These are phyloP conservation scores for Cygnus olor DNA, from an alignment of 2,797 vertebrate species.

Conservation along the genomic window DNA sequence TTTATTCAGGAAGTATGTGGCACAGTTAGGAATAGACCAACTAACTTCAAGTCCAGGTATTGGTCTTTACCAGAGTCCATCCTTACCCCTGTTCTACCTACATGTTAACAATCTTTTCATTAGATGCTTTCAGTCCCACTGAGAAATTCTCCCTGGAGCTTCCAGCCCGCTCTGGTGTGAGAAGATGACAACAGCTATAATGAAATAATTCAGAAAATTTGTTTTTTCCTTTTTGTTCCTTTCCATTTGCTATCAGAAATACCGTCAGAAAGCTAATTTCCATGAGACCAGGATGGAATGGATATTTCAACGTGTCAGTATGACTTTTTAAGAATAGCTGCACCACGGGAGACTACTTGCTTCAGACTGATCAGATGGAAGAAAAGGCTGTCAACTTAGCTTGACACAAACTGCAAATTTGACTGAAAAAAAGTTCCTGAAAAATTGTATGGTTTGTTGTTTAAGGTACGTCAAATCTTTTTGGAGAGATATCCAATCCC, in stretches of 20 bases:
- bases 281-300: background rate
- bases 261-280: background rate
- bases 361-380: background rate
- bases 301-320: background rate
- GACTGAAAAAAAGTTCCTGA: background rate
- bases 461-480: background rate
- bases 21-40: background rate
- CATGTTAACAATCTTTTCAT: background rate
- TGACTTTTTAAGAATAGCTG: background rate
- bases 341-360: background rate
- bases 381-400: background rate
- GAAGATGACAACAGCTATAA: background rate
- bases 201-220: background rate
- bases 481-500: background rate
- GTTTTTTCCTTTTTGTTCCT: background rate
- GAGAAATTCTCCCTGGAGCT: background rate
- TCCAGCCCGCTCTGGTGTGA: background rate
- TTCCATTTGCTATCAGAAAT: background rate
- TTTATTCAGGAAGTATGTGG: background rate
- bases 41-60: background rate
- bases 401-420: constrained; percentile 5
- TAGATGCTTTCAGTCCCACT: background rate
- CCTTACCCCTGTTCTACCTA: background rate
- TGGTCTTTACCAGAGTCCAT: background rate
- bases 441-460: constrained; percentile 4